Evolutionary conservation across 2,797 vertebrate genomes (phyloP), one percentile per base, ranked within the genome.

Genomic region (Xenopus petersii): DNA sequence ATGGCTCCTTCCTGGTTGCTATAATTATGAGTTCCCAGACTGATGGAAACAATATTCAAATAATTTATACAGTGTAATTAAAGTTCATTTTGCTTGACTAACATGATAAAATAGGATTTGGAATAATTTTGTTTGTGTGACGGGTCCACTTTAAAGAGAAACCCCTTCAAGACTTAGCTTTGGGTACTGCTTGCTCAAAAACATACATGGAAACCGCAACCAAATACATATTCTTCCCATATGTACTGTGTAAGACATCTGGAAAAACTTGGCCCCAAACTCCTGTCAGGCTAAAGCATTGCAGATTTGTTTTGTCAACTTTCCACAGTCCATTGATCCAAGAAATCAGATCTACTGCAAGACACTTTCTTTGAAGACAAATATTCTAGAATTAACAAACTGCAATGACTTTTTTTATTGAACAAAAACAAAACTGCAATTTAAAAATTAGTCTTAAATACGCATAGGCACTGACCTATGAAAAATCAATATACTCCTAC

Each of bases 181-280:
- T 84, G 74, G 63, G 17, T 80, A 68, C 71, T 62, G 64, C 73
- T 84, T 82, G 79, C 80, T 83, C 74, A 81, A 76, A 75, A 72
- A 77, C 82, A 82, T 82, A 83, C 75, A 82, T 80, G 67, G 69
- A 80, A 79, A 70, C n/a, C 21, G 64, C 30, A 79, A 81, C 85
- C 82, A 86, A 84, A 73, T 80, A 58, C 51, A 49, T 82, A 1
- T 64, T 73, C 24, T 66, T 78, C 66, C 84, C 83, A 83, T 85
- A 82, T 81, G 84, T 82, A 79, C 78, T 70, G 16, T 74, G 76
- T 83, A 82, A 82, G 85, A 84, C 85, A 85, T 84, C 84, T 85
- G 84, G 75, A 73, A 76, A 67, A 76, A 76, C 24, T 81, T 83
- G 83, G 82, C 81, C 70, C 79, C 26, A 9, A 74, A 42, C 9